Evolutionary conservation across 2,113 vertebrate species (phyloP).

Genomic region (Colistium nudipinnis): DNA sequence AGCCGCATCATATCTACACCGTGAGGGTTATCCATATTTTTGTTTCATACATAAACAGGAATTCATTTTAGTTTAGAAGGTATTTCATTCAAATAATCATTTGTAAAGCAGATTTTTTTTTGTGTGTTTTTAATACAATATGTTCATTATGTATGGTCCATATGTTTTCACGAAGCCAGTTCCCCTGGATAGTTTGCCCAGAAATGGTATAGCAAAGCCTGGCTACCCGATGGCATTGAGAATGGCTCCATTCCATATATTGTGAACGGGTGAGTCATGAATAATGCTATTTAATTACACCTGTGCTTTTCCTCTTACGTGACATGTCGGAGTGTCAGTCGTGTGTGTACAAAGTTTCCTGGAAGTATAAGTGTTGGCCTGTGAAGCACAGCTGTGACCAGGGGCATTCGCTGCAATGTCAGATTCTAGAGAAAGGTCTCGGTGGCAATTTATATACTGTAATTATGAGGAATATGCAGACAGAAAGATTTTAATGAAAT

Average conservation of each 20-base stretch:
- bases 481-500: too few species aligned
- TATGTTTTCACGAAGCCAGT: not conserved
- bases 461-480: not conserved
- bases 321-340: not conserved
- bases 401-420: too few species aligned
- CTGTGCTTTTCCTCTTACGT: not conserved
- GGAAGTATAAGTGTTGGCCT: not conserved
- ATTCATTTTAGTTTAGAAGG: not conserved
- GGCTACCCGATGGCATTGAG: not conserved
- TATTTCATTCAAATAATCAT: not conserved
- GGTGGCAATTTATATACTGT: not conserved
- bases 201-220: not conserved
- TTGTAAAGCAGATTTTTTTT: not conserved
- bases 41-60: not conserved
- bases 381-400: not conserved
- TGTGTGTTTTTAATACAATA: too few species aligned
- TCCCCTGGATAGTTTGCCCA: not conserved
- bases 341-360: not conserved
- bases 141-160: not conserved
- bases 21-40: not conserved
- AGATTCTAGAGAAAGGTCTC: not conserved
- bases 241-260: not conserved
- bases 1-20: slow-evolving; percentile 26
- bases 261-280: not conserved
- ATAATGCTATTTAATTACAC: not conserved